These are phyloP conservation scores for Brachyptera putata DNA, from an alignment of 2,888 invertebrate species.

Conservation along the genomic window DNA sequence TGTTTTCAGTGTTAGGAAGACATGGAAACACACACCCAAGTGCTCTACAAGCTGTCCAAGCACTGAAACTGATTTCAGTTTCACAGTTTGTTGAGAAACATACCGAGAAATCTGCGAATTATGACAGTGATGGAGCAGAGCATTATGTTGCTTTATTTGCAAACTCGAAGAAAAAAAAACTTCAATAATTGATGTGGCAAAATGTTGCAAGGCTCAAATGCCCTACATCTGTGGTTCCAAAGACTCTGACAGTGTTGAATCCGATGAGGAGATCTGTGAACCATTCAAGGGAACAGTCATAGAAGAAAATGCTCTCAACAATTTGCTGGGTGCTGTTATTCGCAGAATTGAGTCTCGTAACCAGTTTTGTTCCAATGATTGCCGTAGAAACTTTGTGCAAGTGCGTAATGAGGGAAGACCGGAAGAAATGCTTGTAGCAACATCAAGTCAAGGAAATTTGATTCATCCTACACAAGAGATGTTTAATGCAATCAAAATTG, in stretches of 20 bases:
- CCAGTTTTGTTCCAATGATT: background rate
- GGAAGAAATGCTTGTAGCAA: background rate
- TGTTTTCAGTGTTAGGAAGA: background rate
- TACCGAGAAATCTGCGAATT: background rate
- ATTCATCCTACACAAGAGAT: background rate
- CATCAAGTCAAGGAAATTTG: background rate
- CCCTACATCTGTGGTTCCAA: no score
- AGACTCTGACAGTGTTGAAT: background rate
- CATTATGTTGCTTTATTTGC: background rate
- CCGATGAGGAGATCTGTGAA: background rate
- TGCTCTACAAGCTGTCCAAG: background rate
- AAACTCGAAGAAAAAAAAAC: no score
- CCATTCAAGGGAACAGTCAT: background rate
- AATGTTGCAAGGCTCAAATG: no score
- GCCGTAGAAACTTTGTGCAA: background rate
- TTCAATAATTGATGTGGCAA: no score
- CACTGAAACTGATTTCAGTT: background rate
- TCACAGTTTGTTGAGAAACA: background rate
- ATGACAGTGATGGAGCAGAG: background rate
- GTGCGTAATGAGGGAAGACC: background rate
- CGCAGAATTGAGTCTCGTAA: background rate
- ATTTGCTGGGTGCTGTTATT: background rate
- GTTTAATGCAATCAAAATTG: background rate
- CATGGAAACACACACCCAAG: background rate
- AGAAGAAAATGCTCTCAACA: background rate